A percentile compares a stretch with the other conserved stretches of the same genome.
These are phyloP conservation scores for Aphrocallistes beatrix DNA, from an alignment of 37 sponge, comb jelly and placozoan species.

Conservation along the genomic window DNA sequence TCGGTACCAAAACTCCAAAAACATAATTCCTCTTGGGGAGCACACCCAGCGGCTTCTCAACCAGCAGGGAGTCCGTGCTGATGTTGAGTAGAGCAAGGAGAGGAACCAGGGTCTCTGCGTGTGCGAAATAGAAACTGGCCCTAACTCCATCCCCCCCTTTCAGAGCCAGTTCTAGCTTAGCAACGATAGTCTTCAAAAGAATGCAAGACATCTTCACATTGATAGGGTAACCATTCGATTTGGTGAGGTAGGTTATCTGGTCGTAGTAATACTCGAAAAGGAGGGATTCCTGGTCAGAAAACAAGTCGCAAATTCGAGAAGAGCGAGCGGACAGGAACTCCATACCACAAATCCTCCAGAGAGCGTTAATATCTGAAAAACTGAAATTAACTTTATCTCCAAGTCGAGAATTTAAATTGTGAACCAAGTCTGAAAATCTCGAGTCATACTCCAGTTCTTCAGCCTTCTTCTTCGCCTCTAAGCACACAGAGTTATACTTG, in stretches of 20 bases:
- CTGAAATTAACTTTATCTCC: not conserved
- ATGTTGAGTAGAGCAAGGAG: constrained; percentile 6
- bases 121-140: not conserved
- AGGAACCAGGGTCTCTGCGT: constrained; percentile 6
- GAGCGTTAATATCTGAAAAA: not conserved
- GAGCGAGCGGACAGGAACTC: not conserved
- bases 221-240: not conserved
- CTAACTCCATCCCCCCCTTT: not conserved
- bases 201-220: not conserved
- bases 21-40: not conserved
- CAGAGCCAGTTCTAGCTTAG: not conserved
- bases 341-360: not conserved
- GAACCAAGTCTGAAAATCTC: not conserved
- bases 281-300: not conserved
- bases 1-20: not conserved
- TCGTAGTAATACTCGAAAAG: not conserved
- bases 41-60: not conserved
- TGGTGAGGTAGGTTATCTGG: not conserved
- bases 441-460: not conserved
- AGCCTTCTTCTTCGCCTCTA: not conserved
- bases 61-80: not conserved
- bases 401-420: not conserved
- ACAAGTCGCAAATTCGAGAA: not conserved
- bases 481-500: not conserved
- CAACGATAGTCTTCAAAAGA: not conserved